Conservation (phyloP, 2,797 vertebrate species). For the Remorina albescens region DNA sequence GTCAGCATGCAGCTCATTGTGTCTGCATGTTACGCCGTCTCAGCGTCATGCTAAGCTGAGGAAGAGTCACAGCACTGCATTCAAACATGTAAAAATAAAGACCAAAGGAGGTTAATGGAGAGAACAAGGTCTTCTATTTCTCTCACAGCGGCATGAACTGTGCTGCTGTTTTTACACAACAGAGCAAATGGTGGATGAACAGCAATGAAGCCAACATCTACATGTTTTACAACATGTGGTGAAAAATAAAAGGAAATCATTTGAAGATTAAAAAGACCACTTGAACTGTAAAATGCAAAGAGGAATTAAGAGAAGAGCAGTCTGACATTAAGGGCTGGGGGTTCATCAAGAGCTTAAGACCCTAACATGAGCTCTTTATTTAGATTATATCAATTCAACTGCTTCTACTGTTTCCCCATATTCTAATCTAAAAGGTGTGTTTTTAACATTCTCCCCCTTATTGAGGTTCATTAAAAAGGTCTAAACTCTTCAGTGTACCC, state of each 20-base stretch:
- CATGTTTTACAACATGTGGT: conserved; percentile 21
- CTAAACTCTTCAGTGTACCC: neutral
- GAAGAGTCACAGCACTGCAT: conserved; percentile 38
- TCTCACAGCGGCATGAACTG: neutral
- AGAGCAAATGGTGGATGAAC: conserved; percentile 19
- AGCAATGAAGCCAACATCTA: neutral
- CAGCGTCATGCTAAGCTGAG: conserved; percentile 69
- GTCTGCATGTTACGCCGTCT: conserved; percentile 40
- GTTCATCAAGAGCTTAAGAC: neutral
- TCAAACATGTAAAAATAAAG: conserved; percentile 18
- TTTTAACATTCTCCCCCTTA: conserved; percentile 7
- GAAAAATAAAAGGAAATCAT: conserved; percentile 22
- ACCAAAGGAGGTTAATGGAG: conserved; percentile 38
- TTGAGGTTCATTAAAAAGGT: neutral
- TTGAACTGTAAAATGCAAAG: conserved; percentile 54
- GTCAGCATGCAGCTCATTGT: conserved; percentile 40
- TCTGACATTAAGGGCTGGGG: conserved; percentile 12
- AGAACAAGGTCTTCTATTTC: conserved; percentile 16
- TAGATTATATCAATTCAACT: neutral
- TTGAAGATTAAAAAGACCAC: conserved; percentile 21
- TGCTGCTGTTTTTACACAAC: neutral
- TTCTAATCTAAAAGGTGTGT: neutral
- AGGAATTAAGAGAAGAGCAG: conserved; percentile 31
- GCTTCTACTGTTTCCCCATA: neutral
- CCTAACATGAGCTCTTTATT: neutral